These are phyloP conservation scores for Drosophila mauritiana DNA, from an alignment of 1,140 invertebrate species.

Conservation along the genomic window DNA sequence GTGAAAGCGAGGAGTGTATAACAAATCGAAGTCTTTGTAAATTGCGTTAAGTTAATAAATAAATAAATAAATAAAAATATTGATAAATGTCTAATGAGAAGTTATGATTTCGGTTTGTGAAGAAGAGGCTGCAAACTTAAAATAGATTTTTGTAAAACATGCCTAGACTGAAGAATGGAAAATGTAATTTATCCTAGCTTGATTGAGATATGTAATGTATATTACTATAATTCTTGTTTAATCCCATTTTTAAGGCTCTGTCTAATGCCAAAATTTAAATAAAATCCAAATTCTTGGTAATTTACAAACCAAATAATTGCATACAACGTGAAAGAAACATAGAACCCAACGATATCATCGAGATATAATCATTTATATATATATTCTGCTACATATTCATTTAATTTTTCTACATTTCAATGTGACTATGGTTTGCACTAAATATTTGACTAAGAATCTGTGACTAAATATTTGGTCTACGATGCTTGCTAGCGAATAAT, in stretches of 20 bases:
- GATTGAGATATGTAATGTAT: background rate
- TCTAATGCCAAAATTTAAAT: background rate
- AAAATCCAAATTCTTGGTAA: slow-evolving; percentile 1
- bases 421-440: slow-evolving; percentile 18
- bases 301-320: background rate
- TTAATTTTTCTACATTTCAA: background rate
- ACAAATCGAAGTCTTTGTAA: slow-evolving; percentile 74
- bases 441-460: slow-evolving; percentile 36
- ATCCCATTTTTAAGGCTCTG: background rate
- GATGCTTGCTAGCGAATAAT: slow-evolving; percentile 7
- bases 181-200: slow-evolving; percentile 2
- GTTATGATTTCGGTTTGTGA: background rate
- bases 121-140: background rate
- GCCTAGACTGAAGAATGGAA: background rate
- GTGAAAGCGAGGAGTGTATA: slow-evolving; percentile 36
- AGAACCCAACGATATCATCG: no score
- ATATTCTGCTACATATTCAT: slow-evolving; percentile 12
- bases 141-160: background rate
- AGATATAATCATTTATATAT: no score
- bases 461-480: slow-evolving; percentile 53
- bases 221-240: background rate
- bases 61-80: slow-evolving; percentile 64
- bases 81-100: slow-evolving; percentile 33
- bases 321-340: no score
- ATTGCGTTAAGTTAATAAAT: slow-evolving; percentile 81